phyloP scores from a whole-genome alignment of 1,140 invertebrate species.

The Chlorops oryzae region DNA sequence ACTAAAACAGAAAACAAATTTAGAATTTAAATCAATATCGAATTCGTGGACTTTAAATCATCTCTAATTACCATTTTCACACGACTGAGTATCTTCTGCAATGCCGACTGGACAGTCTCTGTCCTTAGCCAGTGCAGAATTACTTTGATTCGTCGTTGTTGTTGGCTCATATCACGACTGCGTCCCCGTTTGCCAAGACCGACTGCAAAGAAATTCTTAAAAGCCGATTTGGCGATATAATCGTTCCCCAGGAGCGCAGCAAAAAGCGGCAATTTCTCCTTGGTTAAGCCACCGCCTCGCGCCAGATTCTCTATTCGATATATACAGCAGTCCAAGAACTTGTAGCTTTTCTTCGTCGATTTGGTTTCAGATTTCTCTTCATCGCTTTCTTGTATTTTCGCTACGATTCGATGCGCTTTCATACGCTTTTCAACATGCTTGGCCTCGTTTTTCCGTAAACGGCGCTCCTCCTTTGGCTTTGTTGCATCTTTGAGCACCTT shows the following conservation, averaged over 20 bases:
- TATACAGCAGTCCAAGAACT: conserved; percentile 60
- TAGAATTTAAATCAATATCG: neutral
- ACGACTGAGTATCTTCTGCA: conserved; percentile 58
- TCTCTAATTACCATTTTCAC: conserved; percentile 48
- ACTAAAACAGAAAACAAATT: conserved; percentile 19
- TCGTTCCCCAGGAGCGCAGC: conserved; percentile 83
- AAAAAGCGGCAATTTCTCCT: conserved; percentile 64
- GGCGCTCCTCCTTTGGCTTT: neutral
- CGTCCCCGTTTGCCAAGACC: conserved; percentile 58
- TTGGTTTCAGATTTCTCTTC: neutral
- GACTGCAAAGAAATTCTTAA: conserved; percentile 61
- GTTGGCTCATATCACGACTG: conserved; percentile 52
- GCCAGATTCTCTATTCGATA: conserved; percentile 65
- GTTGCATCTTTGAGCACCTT: conserved; percentile 22
- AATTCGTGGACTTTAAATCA: neutral
- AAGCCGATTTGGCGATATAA: conserved; percentile 64
- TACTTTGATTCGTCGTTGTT: conserved; percentile 60
- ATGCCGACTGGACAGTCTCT: conserved; percentile 61
- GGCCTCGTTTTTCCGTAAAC: conserved; percentile 29
- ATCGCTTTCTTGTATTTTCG: conserved; percentile 17
- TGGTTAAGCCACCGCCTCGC: conserved; percentile 59
- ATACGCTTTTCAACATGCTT: conserved; percentile 38
- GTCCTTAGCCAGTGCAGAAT: conserved; percentile 68
- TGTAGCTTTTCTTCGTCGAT: conserved; percentile 25
- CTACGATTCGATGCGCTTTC: conserved; percentile 29